These are phyloP conservation scores for Wasmannia auropunctata DNA, from an alignment of 1,140 invertebrate genomes.

Conservation along the genomic window DNA sequence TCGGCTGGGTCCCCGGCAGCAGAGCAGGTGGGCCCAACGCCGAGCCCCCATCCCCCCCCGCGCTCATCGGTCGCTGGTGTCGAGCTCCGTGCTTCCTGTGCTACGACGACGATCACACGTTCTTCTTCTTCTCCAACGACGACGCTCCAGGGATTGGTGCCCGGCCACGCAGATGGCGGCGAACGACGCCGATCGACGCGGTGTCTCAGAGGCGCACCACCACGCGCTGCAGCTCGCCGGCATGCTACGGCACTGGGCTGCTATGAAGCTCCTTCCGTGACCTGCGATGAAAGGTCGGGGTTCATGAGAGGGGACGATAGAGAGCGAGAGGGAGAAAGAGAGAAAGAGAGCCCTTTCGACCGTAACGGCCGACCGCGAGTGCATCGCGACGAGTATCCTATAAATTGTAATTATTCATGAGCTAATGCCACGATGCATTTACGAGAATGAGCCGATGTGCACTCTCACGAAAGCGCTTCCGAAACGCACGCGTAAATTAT, in stretches of 20 bases:
- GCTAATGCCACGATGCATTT: slow-evolving; percentile 12
- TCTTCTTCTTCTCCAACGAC: slow-evolving; percentile 60
- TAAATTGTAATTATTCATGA: slow-evolving; percentile 54
- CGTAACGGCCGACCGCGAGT: slow-evolving; percentile 8
- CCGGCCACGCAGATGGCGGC: slow-evolving; percentile 68
- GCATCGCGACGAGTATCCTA: not conserved
- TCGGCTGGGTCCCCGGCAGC: slow-evolving; percentile 76
- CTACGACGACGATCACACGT: slow-evolving; percentile 63
- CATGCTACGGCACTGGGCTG: slow-evolving; percentile 81
- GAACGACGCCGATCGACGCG: slow-evolving; percentile 78
- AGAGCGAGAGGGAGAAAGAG: not conserved
- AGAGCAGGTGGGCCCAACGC: slow-evolving; percentile 78
- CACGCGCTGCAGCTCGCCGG: slow-evolving; percentile 76
- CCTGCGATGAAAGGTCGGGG: slow-evolving; percentile 60
- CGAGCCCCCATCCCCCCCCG: slow-evolving; percentile 83
- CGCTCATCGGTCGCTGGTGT: slow-evolving; percentile 83
- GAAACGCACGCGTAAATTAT: not conserved
- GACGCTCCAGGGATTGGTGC: slow-evolving; percentile 59
- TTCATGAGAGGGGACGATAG: slow-evolving; percentile 9
- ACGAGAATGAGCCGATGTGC: not conserved
- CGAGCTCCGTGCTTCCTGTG: slow-evolving; percentile 73
- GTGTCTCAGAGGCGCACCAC: slow-evolving; percentile 76
- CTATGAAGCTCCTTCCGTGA: slow-evolving; percentile 70
- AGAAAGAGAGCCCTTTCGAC: not conserved
- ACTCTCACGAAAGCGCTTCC: slow-evolving; percentile 12